These are phyloP conservation scores for Endotricha flammealis DNA, from an alignment of 2,888 invertebrate genomes.

Conservation along the genomic window DNA sequence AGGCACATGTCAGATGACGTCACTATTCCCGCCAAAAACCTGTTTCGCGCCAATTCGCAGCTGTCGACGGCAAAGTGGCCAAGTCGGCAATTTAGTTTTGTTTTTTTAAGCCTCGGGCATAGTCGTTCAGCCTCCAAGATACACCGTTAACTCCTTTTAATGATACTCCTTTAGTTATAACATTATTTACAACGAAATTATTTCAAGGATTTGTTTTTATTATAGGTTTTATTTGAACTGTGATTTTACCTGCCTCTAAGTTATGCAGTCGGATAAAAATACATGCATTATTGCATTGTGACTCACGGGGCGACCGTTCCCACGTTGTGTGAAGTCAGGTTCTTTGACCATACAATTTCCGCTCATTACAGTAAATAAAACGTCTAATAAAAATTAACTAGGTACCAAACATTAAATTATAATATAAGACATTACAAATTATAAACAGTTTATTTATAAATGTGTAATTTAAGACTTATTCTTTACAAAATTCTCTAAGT, in stretches of 20 bases:
- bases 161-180: constrained; percentile 29
- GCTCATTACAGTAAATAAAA: constrained; percentile 25
- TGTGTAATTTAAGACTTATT: too few relatives aligned
- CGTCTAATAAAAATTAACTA: constrained; percentile 22
- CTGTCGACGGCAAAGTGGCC: constrained; percentile 62
- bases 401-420: too few relatives aligned
- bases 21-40: constrained; percentile 63
- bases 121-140: constrained; percentile 50
- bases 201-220: constrained; percentile 1
- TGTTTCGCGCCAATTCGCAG: constrained; percentile 74
- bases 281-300: constrained; percentile 15
- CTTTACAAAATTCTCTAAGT: too few relatives aligned
- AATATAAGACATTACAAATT: too few relatives aligned
- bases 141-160: constrained; percentile 62
- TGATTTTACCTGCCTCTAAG: not conserved
- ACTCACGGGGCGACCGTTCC: constrained; percentile 28
- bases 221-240: not conserved
- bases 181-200: constrained; percentile 10
- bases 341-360: constrained; percentile 26
- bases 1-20: constrained; percentile 70
- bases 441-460: too few relatives aligned
- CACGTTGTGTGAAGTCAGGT: constrained; percentile 26
- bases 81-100: constrained; percentile 49
- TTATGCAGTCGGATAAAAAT: constrained; percentile 8
- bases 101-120: constrained; percentile 40